Percentiles rank a stretch among this genome's conserved stretches.
phyloP scores from a whole-genome alignment of 2,113 vertebrate species.

The Zonotrichia leucophrys region DNA sequence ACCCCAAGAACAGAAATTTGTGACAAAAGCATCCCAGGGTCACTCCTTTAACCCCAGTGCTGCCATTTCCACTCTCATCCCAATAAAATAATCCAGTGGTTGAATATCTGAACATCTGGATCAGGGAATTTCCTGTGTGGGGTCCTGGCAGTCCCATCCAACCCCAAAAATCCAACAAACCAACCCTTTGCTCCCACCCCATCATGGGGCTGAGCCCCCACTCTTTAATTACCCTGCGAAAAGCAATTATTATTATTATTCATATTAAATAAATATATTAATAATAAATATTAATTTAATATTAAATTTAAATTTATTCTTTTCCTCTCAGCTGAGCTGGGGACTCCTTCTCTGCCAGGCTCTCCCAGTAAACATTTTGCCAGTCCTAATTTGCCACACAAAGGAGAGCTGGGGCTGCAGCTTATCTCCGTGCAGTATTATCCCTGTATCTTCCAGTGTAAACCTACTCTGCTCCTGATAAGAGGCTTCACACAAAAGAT shows the following conservation, averaged over 20 bases:
- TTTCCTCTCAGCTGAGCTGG: background rate
- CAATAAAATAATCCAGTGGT: background rate
- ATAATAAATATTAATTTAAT: too few relatives aligned
- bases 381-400: conserved; percentile 32
- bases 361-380: conserved; percentile 59
- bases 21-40: fast-evolving
- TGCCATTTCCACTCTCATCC: background rate
- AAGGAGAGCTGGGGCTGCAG: conserved; percentile 34
- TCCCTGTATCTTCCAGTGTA: conserved; percentile 38
- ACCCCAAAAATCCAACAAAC: background rate
- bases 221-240: conserved; percentile 26
- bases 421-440: conserved; percentile 40
- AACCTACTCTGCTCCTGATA: conserved; percentile 47
- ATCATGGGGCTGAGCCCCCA: fast-evolving
- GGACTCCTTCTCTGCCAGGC: background rate
- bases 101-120: fast-evolving
- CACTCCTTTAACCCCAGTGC: fast-evolving
- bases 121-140: fast-evolving
- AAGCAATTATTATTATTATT: background rate
- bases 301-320: background rate
- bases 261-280: too few relatives aligned
- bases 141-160: background rate
- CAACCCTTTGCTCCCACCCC: background rate
- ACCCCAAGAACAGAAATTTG: too few relatives aligned
- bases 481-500: conserved; percentile 66